phyloP scores from a whole-genome alignment of 2,113 vertebrate genomes.

The Pholis gunnellus region DNA sequence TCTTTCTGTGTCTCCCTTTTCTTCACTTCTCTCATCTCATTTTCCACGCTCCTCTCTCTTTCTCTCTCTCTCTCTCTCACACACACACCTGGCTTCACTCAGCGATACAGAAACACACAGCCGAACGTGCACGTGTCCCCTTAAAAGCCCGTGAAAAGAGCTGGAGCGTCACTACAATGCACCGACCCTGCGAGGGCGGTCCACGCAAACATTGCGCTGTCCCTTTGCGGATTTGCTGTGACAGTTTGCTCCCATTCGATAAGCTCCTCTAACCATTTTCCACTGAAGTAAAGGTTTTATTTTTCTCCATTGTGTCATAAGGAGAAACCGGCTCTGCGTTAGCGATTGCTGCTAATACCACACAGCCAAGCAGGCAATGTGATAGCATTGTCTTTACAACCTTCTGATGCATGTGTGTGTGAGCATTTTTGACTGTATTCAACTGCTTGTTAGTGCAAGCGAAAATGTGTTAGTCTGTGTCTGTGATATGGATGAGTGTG shows the following conservation, averaged over 20 bases:
- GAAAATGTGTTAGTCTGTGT: neutral
- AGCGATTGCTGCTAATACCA: conserved; percentile 57
- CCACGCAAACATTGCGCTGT: conserved; percentile 45
- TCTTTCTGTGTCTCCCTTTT: conserved; percentile 13
- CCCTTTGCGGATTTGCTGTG: conserved; percentile 50
- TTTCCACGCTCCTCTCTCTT: neutral
- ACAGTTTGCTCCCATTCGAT: conserved; percentile 67
- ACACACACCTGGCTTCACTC: conserved; percentile 63
- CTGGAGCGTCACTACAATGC: conserved; percentile 48
- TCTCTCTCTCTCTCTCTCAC: neutral
- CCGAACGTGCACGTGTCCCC: conserved; percentile 24
- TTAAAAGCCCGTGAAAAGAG: conserved; percentile 47
- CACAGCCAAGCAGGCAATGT: conserved; percentile 32
- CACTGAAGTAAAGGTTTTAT: conserved; percentile 48
- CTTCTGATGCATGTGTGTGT: conserved; percentile 41
- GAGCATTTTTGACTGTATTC: neutral
- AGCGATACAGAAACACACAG: conserved; percentile 19
- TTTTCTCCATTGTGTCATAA: conserved; percentile 67
- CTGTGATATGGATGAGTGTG: conserved; percentile 15
- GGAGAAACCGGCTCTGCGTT: conserved; percentile 29
- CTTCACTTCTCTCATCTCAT: conserved; percentile 9
- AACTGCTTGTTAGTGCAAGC: neutral
- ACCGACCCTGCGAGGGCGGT: conserved; percentile 50
- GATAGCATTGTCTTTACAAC: conserved; percentile 58
- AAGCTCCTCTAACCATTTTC: conserved; percentile 60